Evolutionary conservation across 2,113 vertebrate species (phyloP), one percentile per base, ranked within the genome.

Genomic region (Alaudala cheleensis): DNA sequence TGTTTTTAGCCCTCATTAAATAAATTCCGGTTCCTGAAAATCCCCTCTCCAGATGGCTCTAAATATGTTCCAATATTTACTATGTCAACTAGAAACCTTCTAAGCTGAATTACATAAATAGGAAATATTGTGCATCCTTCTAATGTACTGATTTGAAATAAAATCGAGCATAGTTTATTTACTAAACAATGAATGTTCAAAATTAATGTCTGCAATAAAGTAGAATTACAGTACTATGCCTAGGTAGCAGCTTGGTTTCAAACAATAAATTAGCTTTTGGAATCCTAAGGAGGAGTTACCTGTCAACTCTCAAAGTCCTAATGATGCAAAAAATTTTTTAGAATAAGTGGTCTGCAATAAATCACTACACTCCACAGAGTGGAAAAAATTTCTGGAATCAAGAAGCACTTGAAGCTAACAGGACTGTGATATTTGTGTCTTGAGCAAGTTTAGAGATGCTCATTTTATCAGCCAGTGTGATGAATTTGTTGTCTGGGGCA

Each of bases 1-100:
- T 96, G 91, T 62, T 92, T 95, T 93, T 72, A 85, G 70, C 74
- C 31, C 33, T 94, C 85, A 83, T 85, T 90, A 82, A 94, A 91
- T 81, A 85, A 76, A 95, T 95, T 95, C 90, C 13, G 2, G 66
- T 94, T 96, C 93, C 95, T 93, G 84, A 96, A 97, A 97, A 95
- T 93, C 84, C 79, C 18, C 45, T 93, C 79, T 88, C 84, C 93
- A 90, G 81, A 58, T 93, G 93, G 85, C 58, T 91, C 47, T 80
- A 95, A 91, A 66, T 79, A 47, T 82, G 58, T 90, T 95, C 66
- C 71, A 58, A 5, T 91, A 82, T 85, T 94, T 92, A 54, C 81
- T 95, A 11, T 90, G 70, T 93, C 84, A 89, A 60, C 91, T 88
- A 90, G 84, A 94, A 95, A 88, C 71, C 58, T 89, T 79, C 45